Percentiles rank a stretch among this genome's conserved stretches.
Conservation (phyloP, 2,888 invertebrate genomes). For the Trichopoda pennipes region DNA sequence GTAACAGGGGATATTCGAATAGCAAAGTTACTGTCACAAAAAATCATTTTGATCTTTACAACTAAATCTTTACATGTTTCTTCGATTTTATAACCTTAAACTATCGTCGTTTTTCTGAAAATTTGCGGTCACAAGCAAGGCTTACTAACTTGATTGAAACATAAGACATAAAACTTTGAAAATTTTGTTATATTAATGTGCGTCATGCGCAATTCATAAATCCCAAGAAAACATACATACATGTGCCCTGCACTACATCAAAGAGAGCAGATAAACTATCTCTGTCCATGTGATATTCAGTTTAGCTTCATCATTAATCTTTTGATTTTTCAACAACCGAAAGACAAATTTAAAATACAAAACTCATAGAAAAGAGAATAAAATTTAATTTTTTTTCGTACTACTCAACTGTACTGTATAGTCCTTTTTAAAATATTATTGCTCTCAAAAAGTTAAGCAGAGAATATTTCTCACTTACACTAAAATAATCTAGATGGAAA, state of each 20-base stretch:
- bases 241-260: not conserved
- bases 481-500: constrained; percentile 8
- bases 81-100: no score
- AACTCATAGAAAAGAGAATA: constrained; percentile 48
- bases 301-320: constrained; percentile 25
- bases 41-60: no score
- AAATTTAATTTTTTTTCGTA: not conserved
- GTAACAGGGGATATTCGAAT: no score
- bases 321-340: not conserved
- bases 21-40: no score
- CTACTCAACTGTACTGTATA: not conserved
- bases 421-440: not conserved
- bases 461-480: constrained; percentile 28
- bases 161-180: no score
- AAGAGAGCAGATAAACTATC: not conserved
- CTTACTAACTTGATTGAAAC: no score
- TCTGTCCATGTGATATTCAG: constrained; percentile 8
- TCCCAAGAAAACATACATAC: no score
- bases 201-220: no score
- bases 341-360: constrained; percentile 1
- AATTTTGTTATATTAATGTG: no score
- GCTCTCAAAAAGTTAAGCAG: not conserved
- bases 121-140: no score
- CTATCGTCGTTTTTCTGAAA: no score
- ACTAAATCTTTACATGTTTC: no score